phyloP scores from a whole-genome alignment of 2,113 vertebrate species.

The Megaceryle maxima region DNA sequence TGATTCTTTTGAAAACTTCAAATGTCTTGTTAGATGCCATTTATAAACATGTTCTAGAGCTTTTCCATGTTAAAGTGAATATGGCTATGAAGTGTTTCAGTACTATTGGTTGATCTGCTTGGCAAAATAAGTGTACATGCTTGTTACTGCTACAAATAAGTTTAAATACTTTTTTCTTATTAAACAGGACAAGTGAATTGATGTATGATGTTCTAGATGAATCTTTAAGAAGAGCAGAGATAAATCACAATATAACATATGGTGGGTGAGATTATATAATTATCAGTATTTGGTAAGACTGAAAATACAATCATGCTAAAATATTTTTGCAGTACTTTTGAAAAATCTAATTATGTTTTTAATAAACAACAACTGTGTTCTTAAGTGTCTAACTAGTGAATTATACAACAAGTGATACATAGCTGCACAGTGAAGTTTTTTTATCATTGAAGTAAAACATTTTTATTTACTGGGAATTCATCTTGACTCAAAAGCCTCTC shows the following conservation, averaged over 20 bases:
- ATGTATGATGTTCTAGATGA: conserved; percentile 97
- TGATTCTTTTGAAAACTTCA: not conserved
- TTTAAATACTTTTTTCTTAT: conserved; percentile 11
- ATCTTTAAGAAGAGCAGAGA: conserved; percentile 95
- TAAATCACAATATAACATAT: conserved; percentile 98
- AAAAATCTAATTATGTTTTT: not conserved
- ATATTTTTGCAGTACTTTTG: not conserved
- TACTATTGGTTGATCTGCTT: not conserved
- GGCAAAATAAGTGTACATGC: not conserved
- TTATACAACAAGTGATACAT: not conserved
- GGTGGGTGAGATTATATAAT: conserved; percentile 73
- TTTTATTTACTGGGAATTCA: not conserved
- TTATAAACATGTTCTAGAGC: not conserved
- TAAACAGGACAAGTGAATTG: conserved; percentile 88
- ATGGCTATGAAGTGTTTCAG: not conserved
- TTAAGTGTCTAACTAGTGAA: not conserved
- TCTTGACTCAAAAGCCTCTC: not conserved
- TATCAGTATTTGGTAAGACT: not conserved
- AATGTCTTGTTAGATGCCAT: not conserved
- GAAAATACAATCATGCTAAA: not conserved
- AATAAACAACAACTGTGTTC: not conserved
- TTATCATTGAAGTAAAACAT: not conserved
- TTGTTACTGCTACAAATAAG: not conserved
- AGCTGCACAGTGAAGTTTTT: not conserved
- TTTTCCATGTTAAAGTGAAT: not conserved